A percentile compares a stretch with the other conserved stretches of the same genome.
These are phyloP conservation scores for Schizopygopsis malacanthus DNA, from an alignment of 2,797 vertebrate species.

Conservation along the genomic window DNA sequence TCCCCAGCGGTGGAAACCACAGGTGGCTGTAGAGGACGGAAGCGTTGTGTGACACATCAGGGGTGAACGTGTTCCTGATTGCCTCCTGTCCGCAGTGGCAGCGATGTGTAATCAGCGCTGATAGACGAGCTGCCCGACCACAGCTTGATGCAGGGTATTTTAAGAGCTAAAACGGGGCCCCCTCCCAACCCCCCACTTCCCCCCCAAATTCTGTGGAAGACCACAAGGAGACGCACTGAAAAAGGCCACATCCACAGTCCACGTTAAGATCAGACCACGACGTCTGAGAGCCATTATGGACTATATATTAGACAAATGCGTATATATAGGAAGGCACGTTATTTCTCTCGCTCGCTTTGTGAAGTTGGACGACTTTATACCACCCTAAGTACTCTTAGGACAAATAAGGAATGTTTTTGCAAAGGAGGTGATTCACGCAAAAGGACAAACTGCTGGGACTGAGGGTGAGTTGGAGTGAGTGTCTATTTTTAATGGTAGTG, in stretches of 20 bases:
- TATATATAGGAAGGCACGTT: background rate
- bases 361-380: background rate
- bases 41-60: slow-evolving; percentile 3
- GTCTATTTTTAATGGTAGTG: background rate
- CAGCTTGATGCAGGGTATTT: slow-evolving; percentile 33
- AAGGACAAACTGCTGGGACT: slow-evolving; percentile 6
- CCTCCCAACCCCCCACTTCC: slow-evolving; percentile 3
- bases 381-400: background rate
- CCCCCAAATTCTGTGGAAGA: slow-evolving; percentile 25
- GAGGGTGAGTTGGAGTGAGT: slow-evolving; percentile 12
- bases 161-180: slow-evolving; percentile 28
- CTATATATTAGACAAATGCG: slow-evolving; percentile 6
- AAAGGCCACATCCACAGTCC: slow-evolving; percentile 31
- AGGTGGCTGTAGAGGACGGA: slow-evolving; percentile 11
- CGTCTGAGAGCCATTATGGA: slow-evolving; percentile 29
- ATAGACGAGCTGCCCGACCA: slow-evolving; percentile 10
- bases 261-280: slow-evolving; percentile 27
- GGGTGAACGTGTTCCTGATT: slow-evolving; percentile 35
- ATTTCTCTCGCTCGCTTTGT: background rate
- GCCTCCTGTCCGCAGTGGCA: background rate
- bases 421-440: background rate
- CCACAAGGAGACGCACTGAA: slow-evolving; percentile 29
- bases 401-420: background rate
- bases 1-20: slow-evolving; percentile 11
- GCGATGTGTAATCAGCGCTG: slow-evolving; percentile 35